These are phyloP conservation scores for Oligia latruncula DNA, from an alignment of 2,888 invertebrate species.

Conservation along the genomic window DNA sequence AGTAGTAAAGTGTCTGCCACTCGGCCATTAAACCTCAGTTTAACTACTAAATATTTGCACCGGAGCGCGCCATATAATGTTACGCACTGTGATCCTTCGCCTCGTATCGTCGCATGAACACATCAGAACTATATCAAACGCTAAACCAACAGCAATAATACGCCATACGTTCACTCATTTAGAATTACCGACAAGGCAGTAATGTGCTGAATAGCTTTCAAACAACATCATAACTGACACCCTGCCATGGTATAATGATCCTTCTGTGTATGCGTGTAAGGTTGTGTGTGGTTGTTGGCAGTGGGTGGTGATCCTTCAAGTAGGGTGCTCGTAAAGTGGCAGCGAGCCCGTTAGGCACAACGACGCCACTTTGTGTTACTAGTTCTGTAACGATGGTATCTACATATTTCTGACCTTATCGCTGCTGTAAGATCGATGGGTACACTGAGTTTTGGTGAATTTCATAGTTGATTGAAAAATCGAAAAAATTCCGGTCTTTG, in stretches of 20 bases:
- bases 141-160: constrained; percentile 44
- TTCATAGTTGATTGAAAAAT: background rate
- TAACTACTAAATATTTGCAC: constrained; percentile 28
- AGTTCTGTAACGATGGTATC: constrained; percentile 26
- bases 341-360: constrained; percentile 58
- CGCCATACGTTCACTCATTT: constrained; percentile 48
- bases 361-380: constrained; percentile 45
- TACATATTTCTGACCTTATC: constrained; percentile 26
- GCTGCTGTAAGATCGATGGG: background rate
- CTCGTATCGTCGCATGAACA: constrained; percentile 24
- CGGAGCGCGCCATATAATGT: constrained; percentile 19
- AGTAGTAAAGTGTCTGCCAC: constrained; percentile 28
- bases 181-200: constrained; percentile 58
- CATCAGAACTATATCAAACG: constrained; percentile 50
- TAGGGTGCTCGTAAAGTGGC: constrained; percentile 63
- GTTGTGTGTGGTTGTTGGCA: background rate
- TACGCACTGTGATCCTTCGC: constrained; percentile 23
- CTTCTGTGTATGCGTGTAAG: constrained; percentile 11
- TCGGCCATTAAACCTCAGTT: constrained; percentile 41
- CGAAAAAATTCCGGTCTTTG: too few species aligned
- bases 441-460: background rate
- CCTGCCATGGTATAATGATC: background rate
- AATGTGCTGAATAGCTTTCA: constrained; percentile 59
- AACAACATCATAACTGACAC: constrained; percentile 38
- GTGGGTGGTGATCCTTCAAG: constrained; percentile 56